These are phyloP conservation scores for Malacoraja senta DNA, from an alignment of 2,797 vertebrate genomes.

Conservation along the genomic window DNA sequence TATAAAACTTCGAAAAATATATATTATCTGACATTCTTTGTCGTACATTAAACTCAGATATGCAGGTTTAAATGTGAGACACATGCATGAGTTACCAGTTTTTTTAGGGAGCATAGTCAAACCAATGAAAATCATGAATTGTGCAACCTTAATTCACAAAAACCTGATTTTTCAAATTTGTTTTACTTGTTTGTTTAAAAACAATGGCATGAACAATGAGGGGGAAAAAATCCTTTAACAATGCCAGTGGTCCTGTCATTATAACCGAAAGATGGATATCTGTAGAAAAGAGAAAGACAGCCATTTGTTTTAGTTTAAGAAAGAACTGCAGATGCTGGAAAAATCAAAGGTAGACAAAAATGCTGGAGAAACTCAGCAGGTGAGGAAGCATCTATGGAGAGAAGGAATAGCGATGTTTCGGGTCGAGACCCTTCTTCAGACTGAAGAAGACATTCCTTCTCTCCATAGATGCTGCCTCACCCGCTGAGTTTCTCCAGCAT, in stretches of 20 bases:
- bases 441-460: too few species aligned
- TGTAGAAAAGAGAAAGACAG: not conserved
- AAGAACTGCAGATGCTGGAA: too few species aligned
- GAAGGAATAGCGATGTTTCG: too few species aligned
- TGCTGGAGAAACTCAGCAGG: too few species aligned
- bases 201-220: not conserved
- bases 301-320: not conserved
- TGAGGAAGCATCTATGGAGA: too few species aligned
- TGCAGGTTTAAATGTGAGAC: not conserved
- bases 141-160: not conserved
- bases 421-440: too few species aligned
- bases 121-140: not conserved
- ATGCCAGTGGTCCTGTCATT: not conserved
- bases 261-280: not conserved
- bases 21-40: not conserved
- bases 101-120: not conserved
- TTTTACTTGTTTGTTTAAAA: not conserved
- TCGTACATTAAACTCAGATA: not conserved
- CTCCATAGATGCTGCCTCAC: too few species aligned
- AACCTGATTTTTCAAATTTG: not conserved
- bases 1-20: not conserved
- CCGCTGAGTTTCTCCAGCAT: too few species aligned
- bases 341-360: too few species aligned
- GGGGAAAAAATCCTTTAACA: not conserved
- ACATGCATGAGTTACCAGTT: too few species aligned